phyloP scores from a whole-genome alignment of 2,888 invertebrate species.

The Periphyllus acericola region DNA sequence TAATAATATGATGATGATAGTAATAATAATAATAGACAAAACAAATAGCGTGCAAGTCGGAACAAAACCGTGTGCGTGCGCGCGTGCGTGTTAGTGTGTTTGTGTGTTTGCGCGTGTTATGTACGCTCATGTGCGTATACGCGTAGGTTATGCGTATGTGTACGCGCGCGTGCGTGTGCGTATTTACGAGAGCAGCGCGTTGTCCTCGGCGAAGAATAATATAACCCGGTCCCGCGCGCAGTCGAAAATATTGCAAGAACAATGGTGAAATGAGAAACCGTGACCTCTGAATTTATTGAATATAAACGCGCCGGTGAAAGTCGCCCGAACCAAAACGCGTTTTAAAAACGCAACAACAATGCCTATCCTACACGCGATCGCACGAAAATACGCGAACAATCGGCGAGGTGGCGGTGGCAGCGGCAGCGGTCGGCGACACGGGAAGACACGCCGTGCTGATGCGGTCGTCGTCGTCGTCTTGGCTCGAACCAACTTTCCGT shows the following conservation, averaged over 20 bases:
- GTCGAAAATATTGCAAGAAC: constrained; percentile 56
- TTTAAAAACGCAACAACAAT: constrained; percentile 38
- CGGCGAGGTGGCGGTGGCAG: neutral
- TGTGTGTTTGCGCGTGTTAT: too few species aligned
- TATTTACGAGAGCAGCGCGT: neutral
- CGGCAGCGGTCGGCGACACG: constrained; percentile 26
- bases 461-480: neutral
- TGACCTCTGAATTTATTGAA: constrained; percentile 58
- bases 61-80: constrained; percentile 5
- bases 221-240: neutral
- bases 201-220: constrained; percentile 33
- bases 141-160: neutral
- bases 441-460: too few species aligned
- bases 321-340: constrained; percentile 43
- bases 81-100: too few species aligned
- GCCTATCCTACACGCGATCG: neutral
- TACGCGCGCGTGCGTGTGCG: neutral
- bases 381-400: constrained; percentile 28
- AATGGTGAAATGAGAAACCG: constrained; percentile 62
- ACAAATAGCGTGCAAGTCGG: constrained; percentile 19
- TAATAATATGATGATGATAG: neutral
- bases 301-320: constrained; percentile 55
- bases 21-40: constrained; percentile 26
- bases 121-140: too few species aligned
- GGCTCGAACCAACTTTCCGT: neutral